These are phyloP conservation scores for Epinephelus cyanopodus DNA, from an alignment of 2,113 vertebrate genomes.

Conservation along the genomic window DNA sequence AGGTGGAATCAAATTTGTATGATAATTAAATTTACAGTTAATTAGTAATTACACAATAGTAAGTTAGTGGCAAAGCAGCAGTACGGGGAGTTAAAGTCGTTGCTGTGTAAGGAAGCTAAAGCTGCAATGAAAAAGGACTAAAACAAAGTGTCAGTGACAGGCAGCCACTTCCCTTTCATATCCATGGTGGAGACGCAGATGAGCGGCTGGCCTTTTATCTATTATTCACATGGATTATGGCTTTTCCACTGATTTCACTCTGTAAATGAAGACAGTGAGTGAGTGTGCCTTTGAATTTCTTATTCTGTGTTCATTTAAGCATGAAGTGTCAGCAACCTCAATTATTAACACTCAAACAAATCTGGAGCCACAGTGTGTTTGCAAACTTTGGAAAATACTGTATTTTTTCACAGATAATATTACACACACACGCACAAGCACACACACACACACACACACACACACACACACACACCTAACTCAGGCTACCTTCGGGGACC, in stretches of 20 bases:
- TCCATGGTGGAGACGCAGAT: neutral
- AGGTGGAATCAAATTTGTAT: neutral
- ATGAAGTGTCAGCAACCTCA: neutral
- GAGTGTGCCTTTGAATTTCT: neutral
- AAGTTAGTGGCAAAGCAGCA: neutral
- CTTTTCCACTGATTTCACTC: slow-evolving; percentile 6
- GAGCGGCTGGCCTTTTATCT: slow-evolving; percentile 6
- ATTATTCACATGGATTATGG: slow-evolving; percentile 8
- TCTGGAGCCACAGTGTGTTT: neutral
- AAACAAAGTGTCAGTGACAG: neutral
- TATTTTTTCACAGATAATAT: neutral
- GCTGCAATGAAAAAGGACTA: neutral
- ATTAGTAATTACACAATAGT: neutral
- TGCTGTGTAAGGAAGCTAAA: too few relatives aligned
- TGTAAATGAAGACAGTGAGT: slow-evolving; percentile 1
- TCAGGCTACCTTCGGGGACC: too few relatives aligned
- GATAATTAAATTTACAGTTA: neutral
- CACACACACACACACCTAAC: too few relatives aligned
- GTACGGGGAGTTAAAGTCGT: neutral
- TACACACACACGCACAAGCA: neutral
- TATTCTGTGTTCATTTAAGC: slow-evolving; percentile 2
- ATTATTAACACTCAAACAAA: slow-evolving; percentile 3
- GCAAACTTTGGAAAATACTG: too few relatives aligned
- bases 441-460: too few relatives aligned
- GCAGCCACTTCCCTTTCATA: neutral